Percentiles rank a stretch among this genome's conserved stretches.
These are phyloP conservation scores for Sceliomorpha sp. DNA, from an alignment of 2,888 invertebrate species.

Conservation along the genomic window DNA sequence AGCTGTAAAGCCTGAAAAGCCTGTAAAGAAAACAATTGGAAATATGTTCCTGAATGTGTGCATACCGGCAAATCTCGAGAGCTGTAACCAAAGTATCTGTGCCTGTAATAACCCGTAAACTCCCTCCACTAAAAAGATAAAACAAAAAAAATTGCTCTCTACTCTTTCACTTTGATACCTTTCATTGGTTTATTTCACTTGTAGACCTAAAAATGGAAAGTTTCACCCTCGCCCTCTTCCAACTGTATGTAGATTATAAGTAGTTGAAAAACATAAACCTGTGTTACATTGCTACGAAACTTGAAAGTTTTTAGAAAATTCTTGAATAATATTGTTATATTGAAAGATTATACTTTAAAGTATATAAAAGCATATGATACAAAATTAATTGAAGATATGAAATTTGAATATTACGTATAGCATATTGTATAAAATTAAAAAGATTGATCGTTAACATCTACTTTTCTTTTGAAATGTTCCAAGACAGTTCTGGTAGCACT, in stretches of 20 bases:
- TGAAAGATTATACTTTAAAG: no score
- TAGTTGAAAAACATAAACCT: conserved; percentile 5
- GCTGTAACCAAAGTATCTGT: conserved; percentile 69
- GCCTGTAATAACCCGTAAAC: conserved; percentile 65
- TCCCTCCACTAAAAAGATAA: conserved; percentile 64
- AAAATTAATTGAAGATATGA: no score
- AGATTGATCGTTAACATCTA: no score
- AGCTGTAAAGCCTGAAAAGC: conserved; percentile 78
- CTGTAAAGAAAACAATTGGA: conserved; percentile 80
- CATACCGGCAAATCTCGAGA: conserved; percentile 60
- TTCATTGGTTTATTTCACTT: neutral
- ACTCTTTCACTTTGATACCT: conserved; percentile 15
- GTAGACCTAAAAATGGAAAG: conserved; percentile 48
- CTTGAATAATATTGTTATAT: no score
- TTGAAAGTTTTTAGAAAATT: no score
- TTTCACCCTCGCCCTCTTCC: conserved; percentile 15
- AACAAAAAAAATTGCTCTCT: conserved; percentile 34
- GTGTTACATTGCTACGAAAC: no score
- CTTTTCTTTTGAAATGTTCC: no score
- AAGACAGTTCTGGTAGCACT: no score
- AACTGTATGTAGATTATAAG: neutral
- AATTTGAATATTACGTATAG: no score
- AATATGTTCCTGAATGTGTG: conserved; percentile 67
- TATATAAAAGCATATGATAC: no score
- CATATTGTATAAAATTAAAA: no score